These are phyloP conservation scores for Lagopus muta DNA, from an alignment of 2,113 vertebrate species.

Conservation along the genomic window DNA sequence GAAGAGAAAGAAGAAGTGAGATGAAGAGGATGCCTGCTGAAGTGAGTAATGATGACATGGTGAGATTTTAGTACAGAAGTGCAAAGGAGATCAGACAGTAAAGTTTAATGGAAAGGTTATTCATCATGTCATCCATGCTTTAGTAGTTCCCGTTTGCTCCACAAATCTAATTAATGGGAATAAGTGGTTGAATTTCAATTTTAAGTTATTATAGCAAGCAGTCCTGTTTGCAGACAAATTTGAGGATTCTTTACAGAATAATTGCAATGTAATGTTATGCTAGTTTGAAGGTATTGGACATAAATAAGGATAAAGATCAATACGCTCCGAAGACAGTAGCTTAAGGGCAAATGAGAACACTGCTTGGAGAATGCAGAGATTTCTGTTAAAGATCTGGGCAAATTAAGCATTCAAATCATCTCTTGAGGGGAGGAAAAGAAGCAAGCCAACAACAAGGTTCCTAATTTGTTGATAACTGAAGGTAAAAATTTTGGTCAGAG, in stretches of 20 bases:
- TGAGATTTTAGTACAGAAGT: not conserved
- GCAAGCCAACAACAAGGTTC: not conserved
- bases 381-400: not conserved
- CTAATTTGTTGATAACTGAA: not conserved
- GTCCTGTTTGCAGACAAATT: not conserved
- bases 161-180: not conserved
- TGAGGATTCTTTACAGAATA: not conserved
- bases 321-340: not conserved
- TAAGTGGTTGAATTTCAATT: not conserved
- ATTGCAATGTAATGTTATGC: not conserved
- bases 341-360: not conserved
- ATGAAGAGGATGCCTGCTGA: not conserved
- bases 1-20: not conserved
- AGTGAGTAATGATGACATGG: not conserved
- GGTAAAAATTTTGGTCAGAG: not conserved
- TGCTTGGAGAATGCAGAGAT: not conserved
- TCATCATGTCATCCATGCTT: not conserved
- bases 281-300: not conserved
- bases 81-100: not conserved
- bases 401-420: not conserved
- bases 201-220: not conserved
- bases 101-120: not conserved
- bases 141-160: not conserved
- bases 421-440: not conserved
- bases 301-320: conserved; percentile 19